phyloP scores from a whole-genome alignment of 2,888 invertebrate species.

The Phaonia tiefii region DNA sequence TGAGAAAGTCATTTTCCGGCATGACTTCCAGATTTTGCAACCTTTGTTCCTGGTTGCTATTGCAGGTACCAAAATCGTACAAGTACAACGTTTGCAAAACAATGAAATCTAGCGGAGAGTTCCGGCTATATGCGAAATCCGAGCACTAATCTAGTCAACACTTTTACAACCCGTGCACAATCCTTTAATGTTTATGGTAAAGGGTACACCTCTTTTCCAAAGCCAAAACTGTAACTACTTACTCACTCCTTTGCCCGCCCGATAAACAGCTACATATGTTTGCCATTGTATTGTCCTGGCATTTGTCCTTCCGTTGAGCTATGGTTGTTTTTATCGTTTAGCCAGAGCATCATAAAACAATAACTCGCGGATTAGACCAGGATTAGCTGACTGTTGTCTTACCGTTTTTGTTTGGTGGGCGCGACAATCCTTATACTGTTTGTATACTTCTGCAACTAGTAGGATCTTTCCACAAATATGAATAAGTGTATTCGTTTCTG shows the following conservation, averaged over 20 bases:
- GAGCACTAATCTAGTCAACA: conserved; percentile 48
- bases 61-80: conserved; percentile 8
- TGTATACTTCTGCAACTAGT: conserved; percentile 17
- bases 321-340: not conserved
- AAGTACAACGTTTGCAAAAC: not conserved
- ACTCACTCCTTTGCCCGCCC: conserved; percentile 19
- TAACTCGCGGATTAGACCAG: conserved; percentile 37
- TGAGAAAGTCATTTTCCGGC: conserved; percentile 53
- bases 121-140: conserved; percentile 38
- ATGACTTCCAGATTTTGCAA: conserved; percentile 53
- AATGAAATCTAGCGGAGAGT: conserved; percentile 3
- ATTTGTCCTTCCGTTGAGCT: not conserved
- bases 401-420: conserved; percentile 10
- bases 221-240: conserved; percentile 43
- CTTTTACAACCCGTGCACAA: conserved; percentile 57
- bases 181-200: conserved; percentile 76
- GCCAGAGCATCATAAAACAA: conserved; percentile 36
- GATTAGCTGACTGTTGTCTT: conserved; percentile 12
- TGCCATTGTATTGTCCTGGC: not conserved
- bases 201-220: conserved; percentile 77
- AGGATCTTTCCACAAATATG: not conserved
- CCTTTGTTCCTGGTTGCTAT: conserved; percentile 38
- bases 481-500: not conserved
- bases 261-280: not conserved
- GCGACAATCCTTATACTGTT: conserved; percentile 36